Percentiles rank a stretch among this genome's conserved stretches.
Evolutionary conservation across 2,888 invertebrate genomes (phyloP).

Genomic region (Thereva unica): DNA sequence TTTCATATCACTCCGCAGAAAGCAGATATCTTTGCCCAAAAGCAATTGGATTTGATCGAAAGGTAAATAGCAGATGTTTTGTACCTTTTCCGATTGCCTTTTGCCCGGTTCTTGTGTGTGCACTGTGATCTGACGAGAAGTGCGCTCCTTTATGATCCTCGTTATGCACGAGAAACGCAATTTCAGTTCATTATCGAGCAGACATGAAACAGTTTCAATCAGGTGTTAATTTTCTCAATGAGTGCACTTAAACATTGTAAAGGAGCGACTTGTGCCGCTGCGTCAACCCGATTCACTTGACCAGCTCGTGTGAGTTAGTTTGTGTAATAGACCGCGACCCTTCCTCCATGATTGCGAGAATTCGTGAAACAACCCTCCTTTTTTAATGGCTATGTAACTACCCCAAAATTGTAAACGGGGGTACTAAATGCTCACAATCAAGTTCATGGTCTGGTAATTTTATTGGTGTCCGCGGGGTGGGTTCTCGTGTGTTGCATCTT

Average conservation of each 20-base stretch:
- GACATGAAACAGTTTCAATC: slow-evolving; percentile 19
- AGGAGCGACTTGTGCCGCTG: too few species aligned
- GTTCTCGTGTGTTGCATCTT: too few species aligned
- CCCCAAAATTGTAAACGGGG: too few species aligned
- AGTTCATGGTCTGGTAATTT: too few species aligned
- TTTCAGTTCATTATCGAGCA: slow-evolving; percentile 18
- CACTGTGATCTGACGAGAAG: slow-evolving; percentile 12
- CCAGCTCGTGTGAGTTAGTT: slow-evolving; percentile 4
- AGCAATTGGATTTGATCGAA: slow-evolving; percentile 39
- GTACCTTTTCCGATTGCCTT: slow-evolving; percentile 23
- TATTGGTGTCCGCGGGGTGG: too few species aligned
- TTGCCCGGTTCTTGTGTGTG: background rate
- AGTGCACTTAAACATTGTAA: too few species aligned
- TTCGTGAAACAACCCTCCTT: too few species aligned
- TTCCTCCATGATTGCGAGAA: background rate
- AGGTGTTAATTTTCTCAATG: slow-evolving; percentile 31
- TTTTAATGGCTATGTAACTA: too few species aligned
- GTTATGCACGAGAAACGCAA: background rate
- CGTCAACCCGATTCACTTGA: background rate
- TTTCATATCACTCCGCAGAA: slow-evolving; percentile 28
- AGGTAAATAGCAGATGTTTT: slow-evolving; percentile 41
- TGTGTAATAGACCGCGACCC: slow-evolving; percentile 5
- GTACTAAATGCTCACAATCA: too few species aligned
- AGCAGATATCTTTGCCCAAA: slow-evolving; percentile 26
- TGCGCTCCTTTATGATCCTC: slow-evolving; percentile 8